A percentile compares a stretch with the other conserved stretches of the same genome.
Evolutionary conservation across 2,888 invertebrate genomes (phyloP).

Genomic region (Gari tellinella): DNA sequence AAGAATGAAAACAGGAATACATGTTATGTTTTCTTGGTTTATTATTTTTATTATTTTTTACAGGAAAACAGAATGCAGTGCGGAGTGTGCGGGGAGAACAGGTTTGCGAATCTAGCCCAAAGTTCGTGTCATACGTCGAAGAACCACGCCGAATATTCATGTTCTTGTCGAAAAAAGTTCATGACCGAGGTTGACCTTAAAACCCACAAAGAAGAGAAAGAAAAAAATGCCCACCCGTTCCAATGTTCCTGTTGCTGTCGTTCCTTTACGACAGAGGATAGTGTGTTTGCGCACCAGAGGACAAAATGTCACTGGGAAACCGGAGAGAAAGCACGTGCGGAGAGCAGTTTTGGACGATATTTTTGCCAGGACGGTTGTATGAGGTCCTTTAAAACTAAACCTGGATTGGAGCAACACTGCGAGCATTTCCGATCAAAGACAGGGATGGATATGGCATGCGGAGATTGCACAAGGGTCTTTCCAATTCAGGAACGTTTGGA

Average conservation of each 20-base stretch:
- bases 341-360: constrained; percentile 1
- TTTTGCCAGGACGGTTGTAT: constrained; percentile 38
- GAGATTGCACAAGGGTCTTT: constrained; percentile 11
- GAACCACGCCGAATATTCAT: constrained; percentile 38
- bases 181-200: constrained; percentile 11
- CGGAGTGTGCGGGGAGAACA: constrained; percentile 25
- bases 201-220: constrained; percentile 19
- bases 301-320: constrained; percentile 23
- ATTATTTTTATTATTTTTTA: too few relatives aligned
- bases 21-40: too few relatives aligned
- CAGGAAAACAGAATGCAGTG: constrained; percentile 21
- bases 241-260: constrained; percentile 36
- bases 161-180: constrained; percentile 33
- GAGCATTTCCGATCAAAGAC: background rate
- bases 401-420: constrained; percentile 15
- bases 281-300: constrained; percentile 25
- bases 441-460: constrained; percentile 19
- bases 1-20: too few relatives aligned
- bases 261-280: constrained; percentile 12
- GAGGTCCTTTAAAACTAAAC: constrained; percentile 16
- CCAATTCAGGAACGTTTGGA: background rate
- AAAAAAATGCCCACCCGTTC: constrained; percentile 11
- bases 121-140: constrained; percentile 22
- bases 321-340: constrained; percentile 21
- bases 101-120: constrained; percentile 31